phyloP scores from a whole-genome alignment of 2,797 vertebrate species.

The Hippoglossus hippoglossus region DNA sequence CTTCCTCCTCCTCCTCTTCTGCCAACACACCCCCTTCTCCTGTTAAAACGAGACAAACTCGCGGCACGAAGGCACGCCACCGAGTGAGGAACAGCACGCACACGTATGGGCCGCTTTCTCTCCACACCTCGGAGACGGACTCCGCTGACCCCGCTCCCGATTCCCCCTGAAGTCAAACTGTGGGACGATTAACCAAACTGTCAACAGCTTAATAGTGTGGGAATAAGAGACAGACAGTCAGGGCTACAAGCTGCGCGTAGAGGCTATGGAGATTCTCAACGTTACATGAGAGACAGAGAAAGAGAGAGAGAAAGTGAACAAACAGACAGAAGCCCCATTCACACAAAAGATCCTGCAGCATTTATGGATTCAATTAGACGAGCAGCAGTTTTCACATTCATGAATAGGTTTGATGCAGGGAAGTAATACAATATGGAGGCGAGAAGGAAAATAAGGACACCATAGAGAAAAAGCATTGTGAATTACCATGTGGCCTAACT shows the following conservation, averaged over 20 bases:
- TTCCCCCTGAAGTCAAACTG: slow-evolving; percentile 72
- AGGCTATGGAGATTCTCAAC: slow-evolving; percentile 56
- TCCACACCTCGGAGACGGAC: slow-evolving; percentile 58
- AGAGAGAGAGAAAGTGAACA: not conserved
- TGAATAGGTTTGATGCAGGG: slow-evolving; percentile 7
- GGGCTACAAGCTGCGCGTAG: slow-evolving; percentile 56
- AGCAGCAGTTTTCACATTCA: slow-evolving; percentile 5
- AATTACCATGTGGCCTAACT: slow-evolving; percentile 1
- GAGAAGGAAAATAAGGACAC: slow-evolving; percentile 17
- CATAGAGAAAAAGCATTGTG: slow-evolving; percentile 4
- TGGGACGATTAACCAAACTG: slow-evolving; percentile 76
- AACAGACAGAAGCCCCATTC: slow-evolving; percentile 16
- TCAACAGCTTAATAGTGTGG: slow-evolving; percentile 76
- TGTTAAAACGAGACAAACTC: slow-evolving; percentile 63
- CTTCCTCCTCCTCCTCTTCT: not conserved
- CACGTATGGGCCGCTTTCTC: slow-evolving; percentile 47
- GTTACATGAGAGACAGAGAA: slow-evolving; percentile 21
- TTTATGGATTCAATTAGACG: slow-evolving; percentile 45
- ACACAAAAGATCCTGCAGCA: slow-evolving; percentile 35
- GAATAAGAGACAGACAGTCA: slow-evolving; percentile 70
- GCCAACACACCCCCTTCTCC: slow-evolving; percentile 18
- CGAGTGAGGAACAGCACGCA: slow-evolving; percentile 29
- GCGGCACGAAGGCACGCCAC: slow-evolving; percentile 40
- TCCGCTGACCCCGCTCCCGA: slow-evolving; percentile 53
- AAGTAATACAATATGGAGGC: slow-evolving; percentile 3